Evolutionary conservation across 2,888 invertebrate genomes (phyloP).

Genomic region (Onchidella celtica): DNA sequence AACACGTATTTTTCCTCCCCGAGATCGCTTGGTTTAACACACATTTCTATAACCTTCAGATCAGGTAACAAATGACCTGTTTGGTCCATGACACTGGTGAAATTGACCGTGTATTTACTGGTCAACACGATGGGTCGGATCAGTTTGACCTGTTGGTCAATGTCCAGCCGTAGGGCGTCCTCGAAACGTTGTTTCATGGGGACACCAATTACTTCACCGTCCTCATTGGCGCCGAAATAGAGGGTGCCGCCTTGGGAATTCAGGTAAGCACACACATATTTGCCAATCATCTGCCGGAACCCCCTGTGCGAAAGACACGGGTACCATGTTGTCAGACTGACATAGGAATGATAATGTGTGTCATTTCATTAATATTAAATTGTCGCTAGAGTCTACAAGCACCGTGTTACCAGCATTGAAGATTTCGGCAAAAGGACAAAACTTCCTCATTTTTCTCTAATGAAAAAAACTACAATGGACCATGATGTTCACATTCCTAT

Average conservation of each 20-base stretch:
- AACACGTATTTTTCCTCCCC: too few species aligned
- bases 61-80: constrained; percentile 45
- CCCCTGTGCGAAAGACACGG: background rate
- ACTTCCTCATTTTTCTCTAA: too few species aligned
- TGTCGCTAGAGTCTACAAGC: too few species aligned
- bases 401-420: too few species aligned
- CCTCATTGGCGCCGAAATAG: constrained; percentile 65
- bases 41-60: constrained; percentile 67
- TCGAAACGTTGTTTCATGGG: constrained; percentile 55
- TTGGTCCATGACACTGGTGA: constrained; percentile 60
- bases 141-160: constrained; percentile 56
- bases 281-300: constrained; percentile 13
- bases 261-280: constrained; percentile 58
- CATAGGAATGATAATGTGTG: too few species aligned
- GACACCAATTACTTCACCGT: constrained; percentile 55
- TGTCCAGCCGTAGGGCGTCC: constrained; percentile 59
- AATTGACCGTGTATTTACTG: constrained; percentile 59
- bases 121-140: constrained; percentile 61
- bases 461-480: too few species aligned
- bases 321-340: too few species aligned
- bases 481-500: too few species aligned
- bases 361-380: too few species aligned
- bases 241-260: constrained; percentile 69
- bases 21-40: too few species aligned
- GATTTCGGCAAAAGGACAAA: too few species aligned